Base-by-base conservation (phyloP, 2,797 vertebrate species). In the Zonotrichia albicollis region DNA sequence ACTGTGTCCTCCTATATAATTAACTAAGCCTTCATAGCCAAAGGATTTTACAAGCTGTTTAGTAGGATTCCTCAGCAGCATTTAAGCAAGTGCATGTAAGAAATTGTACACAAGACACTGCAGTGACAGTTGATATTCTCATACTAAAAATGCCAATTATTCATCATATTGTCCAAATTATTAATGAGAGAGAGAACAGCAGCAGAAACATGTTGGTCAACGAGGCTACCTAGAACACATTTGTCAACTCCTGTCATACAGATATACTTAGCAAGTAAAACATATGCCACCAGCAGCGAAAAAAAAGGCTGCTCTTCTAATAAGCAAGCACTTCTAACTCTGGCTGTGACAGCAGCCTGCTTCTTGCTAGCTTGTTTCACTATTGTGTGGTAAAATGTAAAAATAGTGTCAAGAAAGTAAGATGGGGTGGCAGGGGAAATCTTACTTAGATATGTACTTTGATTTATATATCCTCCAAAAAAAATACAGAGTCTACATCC, bases 211-310 rank as follows among this genome's bases (percentile, higher is more conserved):
- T 68, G 42, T 22, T 77, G 80, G 79, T 92, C 87, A 90, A 29
- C 70, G 48, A 87, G 60, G 45, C 48, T 92, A 70, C 83, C 48
- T 75, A 70, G 51, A 91, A 91, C 19, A 91, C 6, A 53, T 73
- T 78, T 86, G 66, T 84, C 83, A 88, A 26, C 58, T 70, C 16
- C 36, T 93, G 83, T 57, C 13, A n/a, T 80, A 88, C 2, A 16
- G 66, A 64, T 88, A 84, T 65, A 87, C 64, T 91, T 81, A 90
- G 78, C 51, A 88, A 84, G 27, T 40, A 71, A 93, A 91, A 86
- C 73, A 90, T 68, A 94, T 78, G 87, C 60, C 68, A 87, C 75
- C 68, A 89, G 50, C 30, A 89, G 25, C 21, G 20, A 4, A 46
- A 73, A 86, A 90, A 91, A 76, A 8, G 26, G 32, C 48, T 43